Base-by-base conservation (phyloP, 2,888 invertebrate genomes). In the Desoria tigrina region DNA sequence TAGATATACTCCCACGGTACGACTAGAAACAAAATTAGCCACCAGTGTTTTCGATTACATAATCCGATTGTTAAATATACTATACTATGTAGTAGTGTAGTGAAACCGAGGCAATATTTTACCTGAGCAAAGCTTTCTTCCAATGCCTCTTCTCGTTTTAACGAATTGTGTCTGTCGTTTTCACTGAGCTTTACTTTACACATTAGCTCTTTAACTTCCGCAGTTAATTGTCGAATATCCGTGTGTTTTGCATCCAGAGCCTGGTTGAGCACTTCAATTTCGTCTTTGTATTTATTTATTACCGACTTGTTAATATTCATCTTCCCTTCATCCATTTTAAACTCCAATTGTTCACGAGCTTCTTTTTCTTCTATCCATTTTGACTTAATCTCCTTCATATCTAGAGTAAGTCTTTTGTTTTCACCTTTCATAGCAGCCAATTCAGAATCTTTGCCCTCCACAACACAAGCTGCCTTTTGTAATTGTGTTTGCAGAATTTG, bases 401-500 rank as follows among this genome's bases (percentile, higher is more conserved):
- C 61, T 23, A 45, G 23, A 21, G 42, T 50, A 6, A 61, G 23
- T 16, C 37, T 14, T 53, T 61, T 50, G 23, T 32, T 39, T 51
- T 61, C 61, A 2, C 28, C 28, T 21, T 32, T 37, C 23, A 37
- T 37, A 6, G n/a, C 23, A 24, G 61, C 28, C 3, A 61, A 21
- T 39, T 61, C 39, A 16, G 23, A 16, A 16, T 61, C 61, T 27
- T 37, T 51, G 32, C 16, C 24, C 6, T 51, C 26, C 11, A 39
- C 11, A 11, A 28, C n/a, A 1, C 28, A 27, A 24, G 21, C 26
- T n/a, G 61, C 18, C 11, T 28, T 51, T 23, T 61, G 50, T 1
- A 61, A 21, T 37, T 27, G 50, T 2, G 23, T 61, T 61, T 61
- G 32, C n/a, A 61, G 39, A 39, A 51, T 53, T 32, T 61, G 37